Conservation (phyloP, 2,888 invertebrate species). For the Podabrus alpinus region DNA sequence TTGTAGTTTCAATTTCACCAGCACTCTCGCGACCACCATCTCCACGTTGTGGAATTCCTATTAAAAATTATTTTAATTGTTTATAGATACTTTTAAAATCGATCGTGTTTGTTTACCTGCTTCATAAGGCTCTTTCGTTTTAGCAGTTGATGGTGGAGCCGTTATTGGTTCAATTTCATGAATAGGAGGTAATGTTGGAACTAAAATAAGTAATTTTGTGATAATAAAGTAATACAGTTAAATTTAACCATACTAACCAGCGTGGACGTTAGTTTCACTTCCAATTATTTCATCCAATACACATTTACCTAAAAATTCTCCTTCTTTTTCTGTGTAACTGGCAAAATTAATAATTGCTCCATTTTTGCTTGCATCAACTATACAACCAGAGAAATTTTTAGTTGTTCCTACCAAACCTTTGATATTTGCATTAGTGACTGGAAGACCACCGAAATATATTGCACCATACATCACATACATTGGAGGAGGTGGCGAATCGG, state of each 20-base stretch:
- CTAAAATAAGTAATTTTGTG: conserved; percentile 32
- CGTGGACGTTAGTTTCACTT: conserved; percentile 44
- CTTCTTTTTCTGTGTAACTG: conserved; percentile 63
- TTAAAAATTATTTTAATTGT: conserved; percentile 16
- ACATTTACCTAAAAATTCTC: conserved; percentile 66
- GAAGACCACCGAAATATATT: conserved; percentile 87
- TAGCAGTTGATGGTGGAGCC: conserved; percentile 7
- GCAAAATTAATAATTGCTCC: conserved; percentile 80
- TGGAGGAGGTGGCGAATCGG: conserved; percentile 61
- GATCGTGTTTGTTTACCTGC: conserved; percentile 13
- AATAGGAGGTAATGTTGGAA: conserved; percentile 46
- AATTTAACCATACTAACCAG: conserved; percentile 33
- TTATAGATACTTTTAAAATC: not conserved
- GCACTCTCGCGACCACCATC: conserved; percentile 17
- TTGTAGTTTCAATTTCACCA: not conserved
- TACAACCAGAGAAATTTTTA: conserved; percentile 82
- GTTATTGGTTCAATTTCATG: conserved; percentile 24
- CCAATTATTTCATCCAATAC: conserved; percentile 50
- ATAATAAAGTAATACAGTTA: not conserved
- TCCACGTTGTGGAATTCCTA: conserved; percentile 21
- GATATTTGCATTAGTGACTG: conserved; percentile 61
- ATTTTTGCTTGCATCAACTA: conserved; percentile 91
- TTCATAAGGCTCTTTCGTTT: conserved; percentile 19
- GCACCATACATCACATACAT: conserved; percentile 70
- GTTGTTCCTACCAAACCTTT: conserved; percentile 62